Base-by-base conservation (phyloP, 2,797 vertebrate species). In the Discoglossus pictus region DNA sequence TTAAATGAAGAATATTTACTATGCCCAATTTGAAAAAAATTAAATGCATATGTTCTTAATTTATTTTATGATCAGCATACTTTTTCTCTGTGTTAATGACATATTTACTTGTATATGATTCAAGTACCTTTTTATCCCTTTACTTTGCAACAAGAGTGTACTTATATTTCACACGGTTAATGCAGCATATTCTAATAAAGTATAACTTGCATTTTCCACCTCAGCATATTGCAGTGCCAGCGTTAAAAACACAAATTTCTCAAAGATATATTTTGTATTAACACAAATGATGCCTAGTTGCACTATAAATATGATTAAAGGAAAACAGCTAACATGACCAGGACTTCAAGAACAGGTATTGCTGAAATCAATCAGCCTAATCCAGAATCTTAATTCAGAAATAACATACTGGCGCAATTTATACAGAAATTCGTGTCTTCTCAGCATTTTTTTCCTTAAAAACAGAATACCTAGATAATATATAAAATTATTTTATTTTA, bases 261-360 rank as follows among this genome's bases (percentile, higher is more conserved):
- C 61, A 54, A 53, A 56, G 48, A 46, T 31, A 50, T 31, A 61
- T 75, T 76, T 54, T 62, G 65, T 61, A 73, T 52, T 70, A 38
- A 0, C 27, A 2, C 36, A 50, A 54, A 68, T 56, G 4, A 3
- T 42, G 70, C 15, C 7, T 15, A 27, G 15, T 55, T 74, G 8
- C 27, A 62, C 18, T 63, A 70, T 56, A 48, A 0, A 0, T 25
- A 50, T 7, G 43, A 56, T 46, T 46, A 36, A 59, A 65, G 48
- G 25, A 43, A 52, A 68, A 54, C 27, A 51, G 16, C 4, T 54
- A 59, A 61, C 38, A 44, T 61, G 18, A 53, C 15, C 63, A 67
- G n/a, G 51, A 67, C 1, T 76, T 66, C 12, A 51, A 69, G 23
- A 68, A 47, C 50, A 58, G 13, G 53, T 59, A 69, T 62, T 68